Evolutionary conservation across 1,140 invertebrate species (phyloP).

Genomic region (Panulirus ornatus): DNA sequence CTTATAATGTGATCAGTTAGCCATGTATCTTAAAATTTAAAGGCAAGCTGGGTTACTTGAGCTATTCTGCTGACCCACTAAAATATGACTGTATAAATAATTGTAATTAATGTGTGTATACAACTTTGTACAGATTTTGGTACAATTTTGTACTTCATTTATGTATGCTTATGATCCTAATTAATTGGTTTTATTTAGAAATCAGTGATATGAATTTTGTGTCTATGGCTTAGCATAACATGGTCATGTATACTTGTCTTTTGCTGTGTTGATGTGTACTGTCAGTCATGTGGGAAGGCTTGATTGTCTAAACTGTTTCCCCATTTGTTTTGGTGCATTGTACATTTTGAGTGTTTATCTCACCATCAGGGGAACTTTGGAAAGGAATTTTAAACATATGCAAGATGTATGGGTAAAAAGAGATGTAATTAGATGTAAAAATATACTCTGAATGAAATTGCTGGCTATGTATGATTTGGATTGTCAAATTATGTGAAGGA

Average conservation of each 20-base stretch:
- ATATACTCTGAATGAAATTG: background rate
- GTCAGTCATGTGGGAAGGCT: constrained; percentile 4
- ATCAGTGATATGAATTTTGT: background rate
- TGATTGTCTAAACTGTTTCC: background rate
- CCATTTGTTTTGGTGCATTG: constrained; percentile 44
- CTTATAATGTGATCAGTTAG: background rate
- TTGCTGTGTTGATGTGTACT: constrained; percentile 17
- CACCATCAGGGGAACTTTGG: background rate
- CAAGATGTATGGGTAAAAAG: background rate
- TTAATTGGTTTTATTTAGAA: constrained; percentile 30
- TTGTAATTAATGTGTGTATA: constrained; percentile 57
- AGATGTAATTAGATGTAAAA: background rate
- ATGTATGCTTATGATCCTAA: constrained; percentile 34
- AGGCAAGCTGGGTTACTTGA: constrained; percentile 23
- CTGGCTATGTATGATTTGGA: background rate
- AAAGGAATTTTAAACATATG: background rate
- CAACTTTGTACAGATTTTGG: constrained; percentile 58
- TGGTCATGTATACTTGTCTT: constrained; percentile 23
- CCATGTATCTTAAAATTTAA: background rate
- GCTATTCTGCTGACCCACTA: constrained; percentile 34
- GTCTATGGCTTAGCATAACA: background rate
- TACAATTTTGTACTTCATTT: constrained; percentile 63
- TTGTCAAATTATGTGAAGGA: background rate
- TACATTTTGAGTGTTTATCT: constrained; percentile 23
- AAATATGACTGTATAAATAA: constrained; percentile 41